Evolutionary conservation across 2,888 invertebrate species (phyloP).

Genomic region (Idaea aversata): DNA sequence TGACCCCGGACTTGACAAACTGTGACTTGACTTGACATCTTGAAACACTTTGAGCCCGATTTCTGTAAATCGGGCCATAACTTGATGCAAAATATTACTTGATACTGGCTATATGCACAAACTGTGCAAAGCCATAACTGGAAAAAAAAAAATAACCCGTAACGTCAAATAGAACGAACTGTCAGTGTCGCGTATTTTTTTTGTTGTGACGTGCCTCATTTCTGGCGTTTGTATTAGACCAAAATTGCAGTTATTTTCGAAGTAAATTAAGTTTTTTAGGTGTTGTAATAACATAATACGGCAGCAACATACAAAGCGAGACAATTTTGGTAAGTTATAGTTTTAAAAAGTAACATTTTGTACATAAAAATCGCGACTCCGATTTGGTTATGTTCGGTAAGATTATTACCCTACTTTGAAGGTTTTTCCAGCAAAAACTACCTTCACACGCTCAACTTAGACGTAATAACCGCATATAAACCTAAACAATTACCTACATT

Average conservation of each 20-base stretch:
- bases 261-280: neutral
- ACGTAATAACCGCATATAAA: neutral
- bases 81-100: no score
- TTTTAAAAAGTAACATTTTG: neutral
- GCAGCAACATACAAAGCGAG: neutral
- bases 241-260: neutral
- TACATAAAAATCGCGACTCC: neutral
- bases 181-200: neutral
- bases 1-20: no score
- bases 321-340: neutral
- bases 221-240: neutral
- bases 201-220: neutral
- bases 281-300: neutral
- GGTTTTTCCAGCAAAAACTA: neutral
- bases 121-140: no score
- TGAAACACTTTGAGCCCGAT: no score
- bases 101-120: no score
- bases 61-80: no score
- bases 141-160: neutral
- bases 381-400: neutral
- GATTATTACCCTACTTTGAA: neutral
- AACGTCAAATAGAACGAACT: neutral
- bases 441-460: neutral
- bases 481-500: neutral
- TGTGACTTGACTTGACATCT: no score